Conservation (phyloP, 2,888 invertebrate genomes). For the Dryocosmus kuriphilus region DNA sequence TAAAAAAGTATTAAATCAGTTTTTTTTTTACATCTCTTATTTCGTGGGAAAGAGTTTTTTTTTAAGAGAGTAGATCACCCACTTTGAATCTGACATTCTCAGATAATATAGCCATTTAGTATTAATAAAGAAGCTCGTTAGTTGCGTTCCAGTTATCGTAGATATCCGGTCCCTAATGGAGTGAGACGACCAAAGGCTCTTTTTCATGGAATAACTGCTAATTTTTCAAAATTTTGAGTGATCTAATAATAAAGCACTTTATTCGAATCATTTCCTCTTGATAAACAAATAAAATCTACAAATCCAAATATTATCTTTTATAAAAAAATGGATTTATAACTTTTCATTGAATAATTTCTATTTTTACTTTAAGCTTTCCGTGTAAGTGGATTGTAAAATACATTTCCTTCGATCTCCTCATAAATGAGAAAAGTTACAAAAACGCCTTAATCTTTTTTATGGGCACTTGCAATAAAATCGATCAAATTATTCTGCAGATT, state of each 20-base stretch:
- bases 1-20: neutral
- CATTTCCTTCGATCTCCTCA: neutral
- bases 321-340: too few relatives aligned
- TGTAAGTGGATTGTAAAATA: neutral
- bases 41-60: too few relatives aligned
- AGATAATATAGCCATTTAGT: slow-evolving; percentile 22
- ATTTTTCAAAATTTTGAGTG: slow-evolving; percentile 1
- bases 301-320: too few relatives aligned
- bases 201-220: slow-evolving; percentile 1
- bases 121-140: slow-evolving; percentile 14
- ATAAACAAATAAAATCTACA: too few relatives aligned
- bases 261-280: too few relatives aligned
- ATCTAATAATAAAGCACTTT: neutral
- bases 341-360: neutral
- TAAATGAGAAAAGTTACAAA: neutral
- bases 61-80: too few relatives aligned
- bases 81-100: slow-evolving; percentile 12
- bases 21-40: too few relatives aligned
- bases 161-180: slow-evolving; percentile 22
- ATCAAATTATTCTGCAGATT: neutral
- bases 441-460: neutral
- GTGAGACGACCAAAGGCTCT: slow-evolving; percentile 25
- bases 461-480: slow-evolving; percentile 13
- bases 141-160: slow-evolving; percentile 35
- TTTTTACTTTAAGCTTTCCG: neutral